A percentile compares a stretch with the other conserved stretches of the same genome.
phyloP scores from a whole-genome alignment of 2,113 vertebrate species.

The Cyanoramphus novaezelandiae region DNA sequence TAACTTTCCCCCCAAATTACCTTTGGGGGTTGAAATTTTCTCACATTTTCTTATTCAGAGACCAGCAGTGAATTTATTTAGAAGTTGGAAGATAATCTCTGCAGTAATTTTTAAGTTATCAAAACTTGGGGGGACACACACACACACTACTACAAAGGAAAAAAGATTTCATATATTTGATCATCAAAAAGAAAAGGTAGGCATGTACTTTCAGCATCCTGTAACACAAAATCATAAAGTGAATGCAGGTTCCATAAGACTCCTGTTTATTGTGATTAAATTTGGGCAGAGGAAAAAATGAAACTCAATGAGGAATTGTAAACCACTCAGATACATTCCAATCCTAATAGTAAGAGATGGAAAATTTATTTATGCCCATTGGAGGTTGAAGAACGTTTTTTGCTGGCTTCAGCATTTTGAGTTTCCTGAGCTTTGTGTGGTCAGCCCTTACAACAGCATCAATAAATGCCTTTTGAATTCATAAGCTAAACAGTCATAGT shows the following conservation, averaged over 20 bases:
- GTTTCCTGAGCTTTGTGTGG: neutral
- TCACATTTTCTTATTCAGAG: constrained; percentile 39
- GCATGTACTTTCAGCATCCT: neutral
- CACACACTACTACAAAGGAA: neutral
- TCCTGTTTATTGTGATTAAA: neutral
- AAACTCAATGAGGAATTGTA: neutral
- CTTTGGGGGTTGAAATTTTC: constrained; percentile 57
- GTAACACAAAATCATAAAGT: neutral
- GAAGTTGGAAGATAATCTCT: constrained; percentile 22
- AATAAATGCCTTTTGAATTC: neutral
- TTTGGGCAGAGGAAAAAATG: neutral
- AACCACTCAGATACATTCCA: neutral
- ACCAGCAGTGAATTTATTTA: constrained; percentile 28
- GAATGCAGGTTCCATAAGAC: neutral
- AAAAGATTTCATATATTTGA: neutral
- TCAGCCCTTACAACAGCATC: neutral
- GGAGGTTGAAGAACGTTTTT: neutral
- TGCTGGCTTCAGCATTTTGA: neutral
- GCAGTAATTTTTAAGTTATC: neutral
- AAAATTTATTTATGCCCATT: neutral
- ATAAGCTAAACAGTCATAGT: neutral
- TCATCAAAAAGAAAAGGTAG: neutral
- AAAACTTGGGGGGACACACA: neutral
- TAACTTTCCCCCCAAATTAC: constrained; percentile 57
- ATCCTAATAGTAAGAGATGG: neutral